Evolutionary conservation across 2,888 invertebrate species (phyloP).

Genomic region (Eupeodes luniger): DNA sequence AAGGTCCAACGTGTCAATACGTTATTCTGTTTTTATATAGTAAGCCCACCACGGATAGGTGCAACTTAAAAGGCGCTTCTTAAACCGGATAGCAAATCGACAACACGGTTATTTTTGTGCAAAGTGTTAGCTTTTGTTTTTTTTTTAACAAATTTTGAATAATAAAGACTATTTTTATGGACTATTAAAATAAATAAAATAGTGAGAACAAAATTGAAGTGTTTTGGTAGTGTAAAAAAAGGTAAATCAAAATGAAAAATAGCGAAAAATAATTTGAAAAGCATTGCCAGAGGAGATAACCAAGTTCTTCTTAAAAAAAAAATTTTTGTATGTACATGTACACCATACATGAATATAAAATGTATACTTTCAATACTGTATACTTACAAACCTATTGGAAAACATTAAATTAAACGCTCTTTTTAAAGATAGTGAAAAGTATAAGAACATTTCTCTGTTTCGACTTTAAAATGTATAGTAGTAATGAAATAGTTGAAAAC

Average conservation of each 20-base stretch:
- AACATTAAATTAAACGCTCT: too few relatives aligned
- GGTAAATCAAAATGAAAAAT: background rate
- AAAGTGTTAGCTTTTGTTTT: background rate
- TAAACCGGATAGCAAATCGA: background rate
- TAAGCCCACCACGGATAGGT: constrained; percentile 51
- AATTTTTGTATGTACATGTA: too few relatives aligned
- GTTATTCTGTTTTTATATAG: constrained; percentile 12
- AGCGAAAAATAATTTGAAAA: background rate
- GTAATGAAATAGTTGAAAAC: too few relatives aligned
- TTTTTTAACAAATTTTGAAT: background rate
- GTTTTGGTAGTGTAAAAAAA: background rate
- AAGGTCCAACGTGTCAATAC: constrained; percentile 63
- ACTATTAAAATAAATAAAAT: constrained; percentile 12
- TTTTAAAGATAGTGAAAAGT: too few relatives aligned
- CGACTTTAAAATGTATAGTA: too few relatives aligned
- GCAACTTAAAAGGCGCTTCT: constrained; percentile 30
- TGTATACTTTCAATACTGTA: too few relatives aligned
- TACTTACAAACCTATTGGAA: too few relatives aligned
- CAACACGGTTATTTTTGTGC: background rate
- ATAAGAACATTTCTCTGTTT: too few relatives aligned
- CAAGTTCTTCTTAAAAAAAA: too few relatives aligned
- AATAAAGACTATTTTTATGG: constrained; percentile 41
- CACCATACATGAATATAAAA: too few relatives aligned
- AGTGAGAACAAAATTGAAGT: background rate
- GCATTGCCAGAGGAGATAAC: background rate